Percentiles rank a stretch among this genome's conserved stretches.
These are phyloP conservation scores for Salmo trutta DNA, from an alignment of 2,797 vertebrate species.

Conservation along the genomic window DNA sequence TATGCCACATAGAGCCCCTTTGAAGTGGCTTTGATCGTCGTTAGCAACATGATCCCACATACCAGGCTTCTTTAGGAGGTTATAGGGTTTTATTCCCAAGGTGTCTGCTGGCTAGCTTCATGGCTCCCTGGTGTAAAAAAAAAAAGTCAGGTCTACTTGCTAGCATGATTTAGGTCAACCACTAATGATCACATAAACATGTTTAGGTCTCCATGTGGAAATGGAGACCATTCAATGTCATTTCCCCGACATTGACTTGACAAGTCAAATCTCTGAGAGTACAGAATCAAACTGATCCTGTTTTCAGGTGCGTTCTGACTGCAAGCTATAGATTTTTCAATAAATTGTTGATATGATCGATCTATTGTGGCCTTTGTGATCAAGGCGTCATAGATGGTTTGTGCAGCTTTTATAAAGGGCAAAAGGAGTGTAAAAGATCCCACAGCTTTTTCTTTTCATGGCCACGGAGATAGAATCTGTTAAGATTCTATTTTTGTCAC, in stretches of 20 bases:
- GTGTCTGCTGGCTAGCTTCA: slow-evolving; percentile 34
- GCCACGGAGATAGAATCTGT: neutral
- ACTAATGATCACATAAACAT: slow-evolving; percentile 29
- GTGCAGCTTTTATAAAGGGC: neutral
- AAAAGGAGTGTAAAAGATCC: neutral
- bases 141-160: slow-evolving; percentile 13
- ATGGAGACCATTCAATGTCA: slow-evolving; percentile 7
- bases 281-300: neutral
- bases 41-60: slow-evolving; percentile 33
- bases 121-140: slow-evolving; percentile 34
- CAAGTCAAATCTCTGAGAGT: neutral
- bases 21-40: slow-evolving; percentile 56
- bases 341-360: neutral
- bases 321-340: slow-evolving; percentile 6
- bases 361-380: neutral
- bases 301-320: neutral
- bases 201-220: slow-evolving; percentile 12
- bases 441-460: neutral
- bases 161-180: slow-evolving; percentile 33
- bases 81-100: slow-evolving; percentile 23
- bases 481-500: neutral
- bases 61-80: slow-evolving; percentile 23
- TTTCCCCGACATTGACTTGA: neutral
- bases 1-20: slow-evolving; percentile 46
- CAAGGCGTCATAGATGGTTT: neutral